Conservation (phyloP, 2,113 vertebrate species). For the Athene noctua region DNA sequence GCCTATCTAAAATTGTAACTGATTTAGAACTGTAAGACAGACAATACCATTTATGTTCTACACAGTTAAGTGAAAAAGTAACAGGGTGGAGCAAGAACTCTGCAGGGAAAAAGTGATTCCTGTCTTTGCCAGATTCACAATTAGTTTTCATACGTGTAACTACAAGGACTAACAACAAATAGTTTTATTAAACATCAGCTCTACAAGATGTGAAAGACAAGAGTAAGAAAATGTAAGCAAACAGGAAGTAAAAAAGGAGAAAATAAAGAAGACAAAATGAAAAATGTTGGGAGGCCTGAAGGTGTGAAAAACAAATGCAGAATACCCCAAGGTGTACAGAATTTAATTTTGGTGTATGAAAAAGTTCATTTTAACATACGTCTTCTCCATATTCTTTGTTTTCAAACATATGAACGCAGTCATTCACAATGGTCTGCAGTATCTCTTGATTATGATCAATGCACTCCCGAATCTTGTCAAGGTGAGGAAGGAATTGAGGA, state of each 20-base stretch:
- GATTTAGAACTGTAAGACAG: background rate
- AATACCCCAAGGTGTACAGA: background rate
- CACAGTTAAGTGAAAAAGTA: background rate
- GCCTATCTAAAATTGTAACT: background rate
- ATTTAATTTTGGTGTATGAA: constrained; percentile 10
- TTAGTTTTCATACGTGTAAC: background rate
- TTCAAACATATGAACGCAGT: constrained; percentile 96
- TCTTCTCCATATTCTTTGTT: constrained; percentile 94
- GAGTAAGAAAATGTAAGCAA: background rate
- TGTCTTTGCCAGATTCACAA: background rate
- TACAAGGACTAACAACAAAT: background rate
- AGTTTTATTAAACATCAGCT: background rate
- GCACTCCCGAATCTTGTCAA: constrained; percentile 86
- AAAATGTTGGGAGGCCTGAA: background rate
- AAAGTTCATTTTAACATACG: constrained; percentile 77
- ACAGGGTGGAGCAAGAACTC: background rate
- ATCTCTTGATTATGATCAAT: constrained; percentile 93
- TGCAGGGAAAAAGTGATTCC: background rate
- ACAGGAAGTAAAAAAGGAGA: background rate
- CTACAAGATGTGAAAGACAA: background rate
- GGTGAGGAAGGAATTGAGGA: constrained; percentile 86
- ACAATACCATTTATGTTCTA: background rate
- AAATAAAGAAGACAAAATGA: background rate
- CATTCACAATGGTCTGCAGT: constrained; percentile 88
- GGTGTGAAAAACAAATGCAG: background rate